A percentile compares a stretch with the other conserved stretches of the same genome.
Conservation (phyloP, 2,797 vertebrate genomes). For the Choloepus didactylus region DNA sequence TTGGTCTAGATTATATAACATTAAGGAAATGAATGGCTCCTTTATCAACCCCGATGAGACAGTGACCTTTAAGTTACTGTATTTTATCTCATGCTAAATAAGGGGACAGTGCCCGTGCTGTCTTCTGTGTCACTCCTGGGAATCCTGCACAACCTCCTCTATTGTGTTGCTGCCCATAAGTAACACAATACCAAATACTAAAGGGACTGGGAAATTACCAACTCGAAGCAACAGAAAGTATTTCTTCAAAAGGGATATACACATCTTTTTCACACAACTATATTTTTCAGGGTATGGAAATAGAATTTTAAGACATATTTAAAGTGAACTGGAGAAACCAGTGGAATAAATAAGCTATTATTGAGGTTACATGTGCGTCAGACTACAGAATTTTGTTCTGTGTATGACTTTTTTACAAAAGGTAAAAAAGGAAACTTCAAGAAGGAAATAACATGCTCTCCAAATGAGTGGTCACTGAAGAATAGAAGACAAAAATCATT, state of each 20-base stretch:
- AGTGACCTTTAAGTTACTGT: constrained; percentile 67
- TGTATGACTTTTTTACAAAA: constrained; percentile 5
- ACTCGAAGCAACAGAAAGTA: not conserved
- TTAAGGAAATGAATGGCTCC: constrained; percentile 61
- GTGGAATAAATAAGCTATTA: not conserved
- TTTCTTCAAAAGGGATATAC: constrained; percentile 37
- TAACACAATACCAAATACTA: not conserved
- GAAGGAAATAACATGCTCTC: constrained; percentile 3
- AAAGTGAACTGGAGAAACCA: constrained; percentile 28
- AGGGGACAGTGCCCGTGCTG: not conserved
- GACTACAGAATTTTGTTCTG: not conserved
- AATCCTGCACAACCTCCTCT: not conserved
- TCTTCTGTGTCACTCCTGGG: not conserved
- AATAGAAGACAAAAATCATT: not conserved
- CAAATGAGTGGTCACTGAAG: constrained; percentile 2
- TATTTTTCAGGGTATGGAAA: constrained; percentile 66
- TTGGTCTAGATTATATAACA: not conserved
- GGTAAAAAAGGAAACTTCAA: constrained; percentile 37
- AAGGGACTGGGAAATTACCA: constrained; percentile 28
- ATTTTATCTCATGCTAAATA: constrained; percentile 53
- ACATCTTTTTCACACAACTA: not conserved
- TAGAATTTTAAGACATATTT: constrained; percentile 29
- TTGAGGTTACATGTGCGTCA: not conserved
- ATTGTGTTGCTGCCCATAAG: not conserved
- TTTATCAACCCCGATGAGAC: constrained; percentile 49